A percentile compares a stretch with the other conserved stretches of the same genome.
Conservation (phyloP, 2,113 vertebrate genomes). For the Copsychus sechellarum region DNA sequence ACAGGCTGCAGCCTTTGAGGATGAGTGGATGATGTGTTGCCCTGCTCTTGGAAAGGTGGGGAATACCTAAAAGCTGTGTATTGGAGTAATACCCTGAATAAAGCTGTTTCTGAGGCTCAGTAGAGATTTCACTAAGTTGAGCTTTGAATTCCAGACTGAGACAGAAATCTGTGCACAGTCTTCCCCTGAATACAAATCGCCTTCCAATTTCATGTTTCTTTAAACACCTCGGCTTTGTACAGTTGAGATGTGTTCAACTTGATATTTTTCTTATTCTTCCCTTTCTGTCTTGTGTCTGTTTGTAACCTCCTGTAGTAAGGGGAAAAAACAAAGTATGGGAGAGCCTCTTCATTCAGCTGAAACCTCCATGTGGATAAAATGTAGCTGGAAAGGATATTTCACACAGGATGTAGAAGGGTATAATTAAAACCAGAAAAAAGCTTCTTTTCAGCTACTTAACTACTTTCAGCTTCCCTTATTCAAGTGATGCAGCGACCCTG, state of each 20-base stretch:
- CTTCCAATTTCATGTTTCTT: neutral
- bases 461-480: neutral
- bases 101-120: neutral
- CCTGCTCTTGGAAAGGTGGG: neutral
- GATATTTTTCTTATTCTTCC: neutral
- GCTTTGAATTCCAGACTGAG: neutral
- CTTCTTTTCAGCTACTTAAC: neutral
- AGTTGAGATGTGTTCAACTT: neutral
- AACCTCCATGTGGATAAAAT: neutral
- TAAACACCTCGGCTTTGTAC: neutral
- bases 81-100: neutral
- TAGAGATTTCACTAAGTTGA: neutral
- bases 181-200: neutral
- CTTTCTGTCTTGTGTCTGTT: neutral
- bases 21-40: neutral
- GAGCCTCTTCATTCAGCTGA: neutral
- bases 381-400: neutral
- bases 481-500: neutral
- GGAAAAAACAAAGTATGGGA: neutral
- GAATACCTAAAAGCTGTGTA: neutral
- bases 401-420: neutral
- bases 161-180: neutral
- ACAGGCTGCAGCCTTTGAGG: neutral
- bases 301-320: neutral
- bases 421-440: constrained; percentile 20